These are phyloP conservation scores for Leiothrix lutea DNA, from an alignment of 2,113 vertebrate species.

Conservation along the genomic window DNA sequence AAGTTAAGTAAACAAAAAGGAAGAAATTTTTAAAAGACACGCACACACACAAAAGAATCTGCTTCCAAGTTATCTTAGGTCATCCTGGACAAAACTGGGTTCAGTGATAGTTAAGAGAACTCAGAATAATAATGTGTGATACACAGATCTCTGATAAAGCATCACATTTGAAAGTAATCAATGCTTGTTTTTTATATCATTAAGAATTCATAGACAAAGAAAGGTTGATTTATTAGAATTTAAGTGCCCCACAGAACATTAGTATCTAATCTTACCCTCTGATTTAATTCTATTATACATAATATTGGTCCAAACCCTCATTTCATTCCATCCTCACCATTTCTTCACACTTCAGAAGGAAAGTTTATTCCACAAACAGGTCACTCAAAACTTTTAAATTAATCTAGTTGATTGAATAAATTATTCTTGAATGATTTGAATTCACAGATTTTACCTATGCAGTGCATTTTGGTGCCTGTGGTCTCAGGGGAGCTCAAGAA, in stretches of 20 bases:
- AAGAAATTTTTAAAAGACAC: not conserved
- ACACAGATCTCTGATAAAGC: not conserved
- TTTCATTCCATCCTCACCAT: not conserved
- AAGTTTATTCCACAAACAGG: not conserved
- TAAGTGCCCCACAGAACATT: not conserved
- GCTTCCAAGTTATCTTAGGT: not conserved
- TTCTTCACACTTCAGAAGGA: not conserved
- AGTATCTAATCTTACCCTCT: not conserved
- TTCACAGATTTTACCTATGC: not conserved
- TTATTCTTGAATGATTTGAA: not conserved
- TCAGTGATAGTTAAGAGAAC: not conserved
- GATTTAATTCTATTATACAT: not conserved
- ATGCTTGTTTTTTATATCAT: not conserved
- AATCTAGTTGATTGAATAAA: not conserved
- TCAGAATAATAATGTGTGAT: not conserved
- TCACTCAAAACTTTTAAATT: not conserved
- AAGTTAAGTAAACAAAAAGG: not conserved
- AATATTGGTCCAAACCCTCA: not conserved
- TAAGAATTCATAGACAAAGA: not conserved
- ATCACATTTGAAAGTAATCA: not conserved
- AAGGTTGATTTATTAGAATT: not conserved
- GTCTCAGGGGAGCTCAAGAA: not conserved
- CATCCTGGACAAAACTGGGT: not conserved
- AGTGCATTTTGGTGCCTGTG: not conserved
- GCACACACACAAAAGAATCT: not conserved